Evolutionary conservation across 1,140 invertebrate species (phyloP), one percentile per base, ranked within the genome.

Genomic region (Lamellibrachia luymesi): DNA sequence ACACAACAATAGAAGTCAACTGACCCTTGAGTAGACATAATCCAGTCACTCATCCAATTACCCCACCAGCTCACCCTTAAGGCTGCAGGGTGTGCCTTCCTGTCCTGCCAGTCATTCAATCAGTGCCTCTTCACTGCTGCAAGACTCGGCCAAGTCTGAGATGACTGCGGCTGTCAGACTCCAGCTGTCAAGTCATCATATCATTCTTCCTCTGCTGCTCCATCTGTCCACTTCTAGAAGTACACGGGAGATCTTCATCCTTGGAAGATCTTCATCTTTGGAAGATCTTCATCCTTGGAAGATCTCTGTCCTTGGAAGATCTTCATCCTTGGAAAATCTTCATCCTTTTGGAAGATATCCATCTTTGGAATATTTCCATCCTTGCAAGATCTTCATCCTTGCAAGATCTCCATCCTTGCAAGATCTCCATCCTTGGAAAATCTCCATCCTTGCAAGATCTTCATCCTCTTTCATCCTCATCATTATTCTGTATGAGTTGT

Each of bases 41-140:
- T 80, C 64, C 64, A 80, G 64, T 80, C 64, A 80, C 64, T 80
- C 64, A 80, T 80, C 64, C 64, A 80, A 80, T 80, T 80, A 80
- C 64, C 64, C 64, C 5, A 80, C 25, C 64, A 80, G 25, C 64
- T 22, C 64, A 10, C 13, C 64, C 38, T 38, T 1, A 38, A 38
- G 38, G 38, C 38, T 38, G 38, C 64, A 80, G 64, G 64, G 64
- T 80, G 64, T 80, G 64, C 64, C 64, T 38, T 38, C 38, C 38
- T 80, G 64, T 80, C 13, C 2, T 80, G 64, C 64, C 64, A 80
- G 64, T 80, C 64, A 80, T 80, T 22, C 64, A 80, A 80, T 80
- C 25, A 80, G 64, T 10, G 64, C 64, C 8, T 80, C 6, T 80
- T 7, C 13, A 80, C 64, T 80, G 64, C 13, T 80, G 64, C 13